These are phyloP conservation scores for Lytechinus pictus DNA, from an alignment of 35 echinoderm and acorn worm species.

Conservation along the genomic window DNA sequence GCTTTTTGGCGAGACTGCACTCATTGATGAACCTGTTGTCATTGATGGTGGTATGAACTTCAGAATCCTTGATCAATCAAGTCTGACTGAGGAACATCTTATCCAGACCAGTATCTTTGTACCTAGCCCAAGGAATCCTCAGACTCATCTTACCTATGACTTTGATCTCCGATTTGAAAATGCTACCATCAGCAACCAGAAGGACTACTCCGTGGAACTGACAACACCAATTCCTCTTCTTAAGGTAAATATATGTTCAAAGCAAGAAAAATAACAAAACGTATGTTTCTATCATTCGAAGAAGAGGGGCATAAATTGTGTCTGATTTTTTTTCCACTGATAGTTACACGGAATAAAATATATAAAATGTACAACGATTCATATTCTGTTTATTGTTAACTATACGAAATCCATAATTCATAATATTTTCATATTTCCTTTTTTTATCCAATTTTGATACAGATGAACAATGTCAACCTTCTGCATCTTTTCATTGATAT, in stretches of 20 bases:
- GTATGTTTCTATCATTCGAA: too few species aligned
- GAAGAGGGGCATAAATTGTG: too few species aligned
- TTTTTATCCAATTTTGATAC: not conserved
- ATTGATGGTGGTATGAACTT: conserved; percentile 38
- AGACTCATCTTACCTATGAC: conserved; percentile 28
- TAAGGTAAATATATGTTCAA: not conserved
- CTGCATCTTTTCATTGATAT: conserved; percentile 8
- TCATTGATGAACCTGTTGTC: conserved; percentile 30
- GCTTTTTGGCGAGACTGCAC: conserved; percentile 44
- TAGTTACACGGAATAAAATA: too few species aligned
- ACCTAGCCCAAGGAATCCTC: conserved; percentile 1
- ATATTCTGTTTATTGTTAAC: too few species aligned
- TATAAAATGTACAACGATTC: too few species aligned
- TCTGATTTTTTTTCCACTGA: too few species aligned
- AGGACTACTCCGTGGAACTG: conserved; percentile 23
- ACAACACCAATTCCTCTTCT: conserved; percentile 32
- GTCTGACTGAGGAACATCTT: not conserved
- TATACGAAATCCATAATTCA: not conserved
- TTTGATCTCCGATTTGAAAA: conserved; percentile 20
- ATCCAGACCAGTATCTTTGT: conserved; percentile 50
- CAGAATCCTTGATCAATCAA: conserved; percentile 17
- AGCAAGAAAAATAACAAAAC: not conserved
- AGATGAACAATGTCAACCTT: conserved; percentile 35
- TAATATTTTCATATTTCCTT: not conserved
- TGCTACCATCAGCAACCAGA: not conserved